Conservation (phyloP, 2,888 invertebrate genomes). For the Xylota sylvarum region DNA sequence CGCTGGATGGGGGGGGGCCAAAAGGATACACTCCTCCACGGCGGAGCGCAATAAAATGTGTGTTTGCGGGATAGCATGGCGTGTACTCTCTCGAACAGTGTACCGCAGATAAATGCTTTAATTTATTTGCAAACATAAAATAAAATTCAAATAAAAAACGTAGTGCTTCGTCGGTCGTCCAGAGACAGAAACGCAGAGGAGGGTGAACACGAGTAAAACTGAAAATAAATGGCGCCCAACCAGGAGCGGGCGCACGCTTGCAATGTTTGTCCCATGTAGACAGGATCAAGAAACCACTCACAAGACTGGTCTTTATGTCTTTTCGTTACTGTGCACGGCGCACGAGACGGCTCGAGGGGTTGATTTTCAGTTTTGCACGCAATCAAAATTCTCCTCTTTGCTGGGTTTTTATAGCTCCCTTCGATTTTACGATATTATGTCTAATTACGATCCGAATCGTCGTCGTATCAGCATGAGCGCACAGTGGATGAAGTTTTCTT, state of each 20-base stretch:
- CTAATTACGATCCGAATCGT: constrained; percentile 73
- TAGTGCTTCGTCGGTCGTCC: constrained; percentile 6
- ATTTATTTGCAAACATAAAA: constrained; percentile 76
- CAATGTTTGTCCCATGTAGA: constrained; percentile 40
- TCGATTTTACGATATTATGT: constrained; percentile 74
- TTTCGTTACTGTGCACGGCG: not conserved
- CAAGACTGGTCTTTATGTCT: constrained; percentile 43
- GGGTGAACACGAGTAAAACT: constrained; percentile 6
- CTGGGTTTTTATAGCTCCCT: constrained; percentile 58
- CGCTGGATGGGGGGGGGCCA: constrained; percentile 23
- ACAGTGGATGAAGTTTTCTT: constrained; percentile 21
- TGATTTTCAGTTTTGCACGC: constrained; percentile 70
- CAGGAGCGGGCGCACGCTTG: constrained; percentile 31
- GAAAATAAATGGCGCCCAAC: constrained; percentile 67
- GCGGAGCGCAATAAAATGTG: constrained; percentile 63
- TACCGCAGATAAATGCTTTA: constrained; percentile 73
- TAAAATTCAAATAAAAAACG: constrained; percentile 73
- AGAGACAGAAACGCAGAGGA: not conserved
- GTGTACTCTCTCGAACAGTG: constrained; percentile 37
- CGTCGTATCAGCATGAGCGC: constrained; percentile 22
- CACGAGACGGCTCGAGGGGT: not conserved
- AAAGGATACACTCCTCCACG: constrained; percentile 35
- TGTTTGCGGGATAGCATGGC: constrained; percentile 36
- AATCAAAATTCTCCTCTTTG: constrained; percentile 63
- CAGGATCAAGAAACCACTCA: constrained; percentile 65